These are phyloP conservation scores for Rhinolophus ferrumequinum DNA, from an alignment of 2,113 vertebrate species.

Conservation along the genomic window DNA sequence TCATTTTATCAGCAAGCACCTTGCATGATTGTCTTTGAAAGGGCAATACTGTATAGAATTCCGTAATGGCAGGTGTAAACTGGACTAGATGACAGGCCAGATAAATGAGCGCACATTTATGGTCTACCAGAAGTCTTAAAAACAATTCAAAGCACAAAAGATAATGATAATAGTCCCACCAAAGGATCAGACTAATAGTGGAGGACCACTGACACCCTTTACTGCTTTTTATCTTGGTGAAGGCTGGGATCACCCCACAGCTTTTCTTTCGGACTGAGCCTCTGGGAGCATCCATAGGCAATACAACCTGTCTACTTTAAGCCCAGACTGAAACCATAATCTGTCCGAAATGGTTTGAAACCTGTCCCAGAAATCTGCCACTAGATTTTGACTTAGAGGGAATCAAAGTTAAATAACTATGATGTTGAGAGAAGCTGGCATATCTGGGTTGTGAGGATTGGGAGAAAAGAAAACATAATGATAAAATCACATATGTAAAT, in stretches of 20 bases:
- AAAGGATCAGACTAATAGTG: neutral
- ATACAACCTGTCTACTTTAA: neutral
- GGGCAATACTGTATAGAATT: neutral
- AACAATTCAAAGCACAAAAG: neutral
- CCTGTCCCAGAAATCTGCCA: neutral
- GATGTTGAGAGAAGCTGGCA: neutral
- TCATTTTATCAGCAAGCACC: neutral
- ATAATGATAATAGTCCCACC: neutral
- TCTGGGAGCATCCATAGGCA: neutral
- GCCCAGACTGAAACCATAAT: neutral
- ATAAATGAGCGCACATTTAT: neutral
- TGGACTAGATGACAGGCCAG: neutral
- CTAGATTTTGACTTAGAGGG: neutral
- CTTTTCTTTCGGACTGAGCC: neutral
- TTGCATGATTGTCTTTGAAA: neutral
- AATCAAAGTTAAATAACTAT: neutral
- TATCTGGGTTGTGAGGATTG: neutral
- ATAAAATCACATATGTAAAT: constrained; percentile 36
- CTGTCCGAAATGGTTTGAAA: constrained; percentile 20
- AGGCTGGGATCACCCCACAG: neutral
- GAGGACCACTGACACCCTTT: neutral
- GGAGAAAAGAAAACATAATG: neutral
- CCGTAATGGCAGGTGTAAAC: neutral
- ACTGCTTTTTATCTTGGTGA: neutral
- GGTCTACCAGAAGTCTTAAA: neutral